Evolutionary conservation across 2,888 invertebrate genomes (phyloP), one percentile per base, ranked within the genome.

Genomic region (Smittia aterrima): DNA sequence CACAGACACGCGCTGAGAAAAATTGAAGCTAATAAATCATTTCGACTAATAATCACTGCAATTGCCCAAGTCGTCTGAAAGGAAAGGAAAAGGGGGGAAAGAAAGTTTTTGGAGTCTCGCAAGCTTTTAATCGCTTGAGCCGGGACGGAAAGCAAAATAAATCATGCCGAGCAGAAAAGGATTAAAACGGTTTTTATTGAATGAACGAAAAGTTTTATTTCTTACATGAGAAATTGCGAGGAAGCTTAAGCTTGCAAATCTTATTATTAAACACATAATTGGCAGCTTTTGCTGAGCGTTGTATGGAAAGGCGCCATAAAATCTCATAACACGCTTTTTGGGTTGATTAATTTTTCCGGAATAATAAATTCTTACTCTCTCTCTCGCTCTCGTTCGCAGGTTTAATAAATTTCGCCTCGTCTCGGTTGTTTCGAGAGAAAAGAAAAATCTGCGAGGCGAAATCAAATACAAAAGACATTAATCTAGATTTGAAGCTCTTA

Each of bases 331-430:
- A 67, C 27, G 70, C 70, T 70, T 70, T 70, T 67, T 67, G 47
- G 67, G 70, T 70, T 53, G 70, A 70, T 70, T 70, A 70, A 70
- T 70, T 70, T 47, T 70, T 70, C 47, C 41, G 70, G 70, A 70
- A 58, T 58, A 70, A 70, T 70, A 70, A 70, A 67, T 67, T 70
- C 22, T 58, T 9, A n/a, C n/a, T n/a, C n/a, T n/a, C n/a, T n/a
- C n/a, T n/a, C n/a, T n/a, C n/a, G n/a, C 47, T 16, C 13, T 3
- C 3, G 47, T 47, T 47, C 47, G 58, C 58, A 58, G 58, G 58
- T 58, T 58, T 58, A 18, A 58, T 58, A 22, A 18, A n/a, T 20
- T 18, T 67, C 41, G 40, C 40, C 58, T 58, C 58, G 20, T 1
- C 2, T 58, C 11, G 58, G 18, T 58, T 9, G 7, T 22, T 47